Conservation (phyloP, 92 coral and sea anemone genomes). For the Phymanthus crucifer region DNA sequence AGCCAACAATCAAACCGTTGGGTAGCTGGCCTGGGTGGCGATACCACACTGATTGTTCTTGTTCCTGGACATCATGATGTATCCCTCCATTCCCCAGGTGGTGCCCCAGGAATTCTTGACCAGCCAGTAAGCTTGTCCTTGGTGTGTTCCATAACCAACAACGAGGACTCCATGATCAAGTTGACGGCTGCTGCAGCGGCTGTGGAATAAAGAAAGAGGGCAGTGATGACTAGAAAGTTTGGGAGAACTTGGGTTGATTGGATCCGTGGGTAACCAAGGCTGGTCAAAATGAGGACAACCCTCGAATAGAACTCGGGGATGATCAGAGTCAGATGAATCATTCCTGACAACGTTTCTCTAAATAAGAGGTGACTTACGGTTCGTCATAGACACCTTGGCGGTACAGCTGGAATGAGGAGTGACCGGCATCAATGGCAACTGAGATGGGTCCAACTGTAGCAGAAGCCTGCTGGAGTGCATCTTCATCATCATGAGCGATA, state of each 20-base stretch:
- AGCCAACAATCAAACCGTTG: conserved; percentile 57
- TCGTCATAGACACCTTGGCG: conserved; percentile 67
- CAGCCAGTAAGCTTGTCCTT: conserved; percentile 86
- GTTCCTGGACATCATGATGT: conserved; percentile 94
- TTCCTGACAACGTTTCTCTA: no score
- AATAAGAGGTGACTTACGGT: conserved; percentile 35
- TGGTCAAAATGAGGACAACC: no score
- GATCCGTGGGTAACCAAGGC: neutral
- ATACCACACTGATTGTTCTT: conserved; percentile 91
- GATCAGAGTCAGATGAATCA: no score
- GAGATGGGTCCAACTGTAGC: conserved; percentile 87
- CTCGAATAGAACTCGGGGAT: no score
- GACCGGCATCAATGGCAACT: conserved; percentile 82
- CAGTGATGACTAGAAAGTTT: neutral
- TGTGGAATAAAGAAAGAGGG: conserved; percentile 3
- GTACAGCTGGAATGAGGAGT: conserved; percentile 71
- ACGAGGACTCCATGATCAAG: conserved; percentile 85
- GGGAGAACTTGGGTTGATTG: neutral
- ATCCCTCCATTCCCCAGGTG: conserved; percentile 84
- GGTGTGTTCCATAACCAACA: conserved; percentile 76
- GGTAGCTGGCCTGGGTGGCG: conserved; percentile 81
- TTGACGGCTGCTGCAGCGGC: conserved; percentile 64
- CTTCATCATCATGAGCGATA: conserved; percentile 44
- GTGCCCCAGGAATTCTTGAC: conserved; percentile 93
- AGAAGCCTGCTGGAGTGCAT: conserved; percentile 54